Evolutionary conservation across 2,797 vertebrate genomes (phyloP).

Genomic region (Chaetodon trifasciatus): DNA sequence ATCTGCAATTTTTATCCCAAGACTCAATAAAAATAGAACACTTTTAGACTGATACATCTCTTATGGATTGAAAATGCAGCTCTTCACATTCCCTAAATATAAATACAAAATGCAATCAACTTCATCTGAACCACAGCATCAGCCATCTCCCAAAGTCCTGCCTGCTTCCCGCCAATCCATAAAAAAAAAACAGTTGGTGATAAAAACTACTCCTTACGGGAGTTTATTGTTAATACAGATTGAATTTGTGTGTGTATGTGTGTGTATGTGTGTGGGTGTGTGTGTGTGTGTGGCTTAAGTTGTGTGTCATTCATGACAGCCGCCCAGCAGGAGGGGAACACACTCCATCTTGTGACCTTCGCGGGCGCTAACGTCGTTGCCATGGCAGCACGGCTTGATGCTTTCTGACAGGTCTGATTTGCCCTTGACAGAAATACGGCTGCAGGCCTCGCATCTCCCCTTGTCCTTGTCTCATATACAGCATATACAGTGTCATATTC

Average conservation of each 20-base stretch:
- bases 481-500: constrained; percentile 36
- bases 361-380: constrained; percentile 78
- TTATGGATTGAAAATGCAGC: constrained; percentile 42
- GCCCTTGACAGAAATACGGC: constrained; percentile 82
- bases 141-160: constrained; percentile 47
- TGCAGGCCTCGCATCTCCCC: constrained; percentile 64
- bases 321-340: constrained; percentile 75
- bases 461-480: constrained; percentile 69
- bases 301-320: constrained; percentile 78
- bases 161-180: constrained; percentile 37
- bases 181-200: constrained; percentile 36
- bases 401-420: constrained; percentile 85
- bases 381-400: constrained; percentile 84
- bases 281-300: constrained; percentile 56
- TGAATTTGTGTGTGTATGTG: constrained; percentile 47
- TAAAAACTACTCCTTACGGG: constrained; percentile 38
- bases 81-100: constrained; percentile 59
- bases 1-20: constrained; percentile 52
- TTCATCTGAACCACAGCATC: constrained; percentile 52
- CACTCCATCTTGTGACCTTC: constrained; percentile 85
- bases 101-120: constrained; percentile 65
- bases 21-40: constrained; percentile 64
- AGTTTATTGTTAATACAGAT: constrained; percentile 56
- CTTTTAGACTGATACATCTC: constrained; percentile 54
- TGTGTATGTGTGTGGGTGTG: constrained; percentile 37